Evolutionary conservation across 2,797 vertebrate genomes (phyloP).

Genomic region (Vultur gryphus): DNA sequence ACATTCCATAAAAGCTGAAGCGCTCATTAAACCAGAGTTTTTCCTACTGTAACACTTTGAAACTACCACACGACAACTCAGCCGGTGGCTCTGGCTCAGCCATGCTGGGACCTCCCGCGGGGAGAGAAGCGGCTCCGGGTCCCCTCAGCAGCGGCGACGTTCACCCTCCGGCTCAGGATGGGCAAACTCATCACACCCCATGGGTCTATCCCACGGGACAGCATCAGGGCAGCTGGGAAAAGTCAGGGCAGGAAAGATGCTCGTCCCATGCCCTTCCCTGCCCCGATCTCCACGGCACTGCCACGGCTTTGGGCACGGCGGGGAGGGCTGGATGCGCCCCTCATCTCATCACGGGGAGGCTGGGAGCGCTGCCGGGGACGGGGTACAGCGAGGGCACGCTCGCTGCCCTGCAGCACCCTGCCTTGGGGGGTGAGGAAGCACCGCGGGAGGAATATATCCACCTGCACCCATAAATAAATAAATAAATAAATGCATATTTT

Average conservation of each 20-base stretch:
- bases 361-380: background rate
- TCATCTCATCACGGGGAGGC: fast-evolving
- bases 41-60: background rate
- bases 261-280: fast-evolving
- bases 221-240: background rate
- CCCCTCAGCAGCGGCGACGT: background rate
- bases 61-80: background rate
- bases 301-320: fast-evolving
- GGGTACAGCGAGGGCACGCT: background rate
- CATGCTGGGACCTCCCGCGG: fast-evolving
- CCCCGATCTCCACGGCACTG: fast-evolving
- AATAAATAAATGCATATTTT: background rate
- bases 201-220: fast-evolving
- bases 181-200: background rate
- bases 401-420: background rate
- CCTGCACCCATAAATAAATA: background rate
- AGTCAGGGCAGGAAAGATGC: background rate
- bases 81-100: background rate
- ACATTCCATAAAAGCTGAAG: background rate
- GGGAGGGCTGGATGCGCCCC: background rate
- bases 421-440: background rate
- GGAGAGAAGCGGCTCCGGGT: background rate
- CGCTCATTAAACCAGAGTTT: background rate
- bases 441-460: background rate
- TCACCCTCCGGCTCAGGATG: background rate